Base-by-base conservation (phyloP, 2,113 vertebrate species). In the Alectura lathami region DNA sequence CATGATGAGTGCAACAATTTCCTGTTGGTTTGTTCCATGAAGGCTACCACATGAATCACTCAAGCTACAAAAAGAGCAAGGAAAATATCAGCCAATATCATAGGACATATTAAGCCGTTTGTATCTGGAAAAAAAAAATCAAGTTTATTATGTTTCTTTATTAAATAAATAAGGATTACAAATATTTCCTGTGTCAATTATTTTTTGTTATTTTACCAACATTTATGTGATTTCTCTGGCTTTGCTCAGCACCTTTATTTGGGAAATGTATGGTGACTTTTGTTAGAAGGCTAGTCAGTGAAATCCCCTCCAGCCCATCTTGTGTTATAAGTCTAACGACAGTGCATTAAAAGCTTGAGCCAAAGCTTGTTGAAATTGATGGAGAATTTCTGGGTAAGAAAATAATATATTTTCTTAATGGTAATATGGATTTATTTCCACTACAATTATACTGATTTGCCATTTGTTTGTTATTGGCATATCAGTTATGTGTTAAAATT, bases 91-190 rank as follows among this genome's bases (percentile, higher is more conserved):
- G 89, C 91, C 92, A 95, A 85, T 93, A 93, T 93, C 81, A 64
- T 92, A 96, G 91, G 85, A 91, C 60, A 57, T 94, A 96, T 80
- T 85, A 95, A 95, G 88, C 60, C 94, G 76, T 95, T 96, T 96
- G 95, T 96, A 96, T 92, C 72, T 92, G 90, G 83, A 93, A 96
- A 81, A 43, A 42, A 79, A 96, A 95, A 89, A 26, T 78, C 66
- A 73, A 94, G 53, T 96, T 96, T 96, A 95, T 96, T 94, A 96
- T 94, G 89, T 93, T 95, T 93, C 93, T 94, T 96, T 91, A 85
- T 93, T 93, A 95, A 96, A 96, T 96, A 95, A 95, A 94, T 94
- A 83, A 94, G 91, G 96, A 92, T 91, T 92, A 94, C 85, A 95
- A 94, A 90, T 84, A 94, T 38, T 79, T 93, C 54, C 43, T 59